These are phyloP conservation scores for Odontamblyopus rebecca DNA, from an alignment of 2,797 vertebrate genomes.

Conservation along the genomic window DNA sequence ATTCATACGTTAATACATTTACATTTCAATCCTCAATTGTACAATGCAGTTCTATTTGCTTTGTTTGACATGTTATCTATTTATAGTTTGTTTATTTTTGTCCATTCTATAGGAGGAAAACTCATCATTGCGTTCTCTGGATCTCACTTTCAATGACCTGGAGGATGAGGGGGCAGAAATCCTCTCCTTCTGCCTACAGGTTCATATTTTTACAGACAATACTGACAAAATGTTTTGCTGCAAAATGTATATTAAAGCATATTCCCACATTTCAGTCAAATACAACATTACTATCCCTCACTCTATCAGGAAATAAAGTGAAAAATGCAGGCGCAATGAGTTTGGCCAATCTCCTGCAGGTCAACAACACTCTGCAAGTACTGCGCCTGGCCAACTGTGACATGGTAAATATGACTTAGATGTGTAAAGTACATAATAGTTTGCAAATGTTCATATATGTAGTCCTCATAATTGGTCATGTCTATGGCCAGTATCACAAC, in stretches of 20 bases:
- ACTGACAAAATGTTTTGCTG: too few species aligned
- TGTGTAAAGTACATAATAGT: background rate
- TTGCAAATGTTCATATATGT: too few species aligned
- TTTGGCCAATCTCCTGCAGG: conserved; percentile 84
- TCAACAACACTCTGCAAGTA: conserved; percentile 82
- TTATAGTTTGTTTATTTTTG: background rate
- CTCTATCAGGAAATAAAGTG: conserved; percentile 91
- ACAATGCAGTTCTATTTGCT: background rate
- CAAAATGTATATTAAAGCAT: background rate
- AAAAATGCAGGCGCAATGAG: conserved; percentile 81
- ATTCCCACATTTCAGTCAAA: conserved; percentile 73
- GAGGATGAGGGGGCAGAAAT: conserved; percentile 77
- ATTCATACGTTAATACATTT: background rate
- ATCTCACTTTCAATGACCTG: conserved; percentile 89
- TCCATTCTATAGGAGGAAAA: conserved; percentile 55
- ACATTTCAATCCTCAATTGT: background rate
- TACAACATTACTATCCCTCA: conserved; percentile 74
- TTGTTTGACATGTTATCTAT: background rate
- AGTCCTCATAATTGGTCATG: too few species aligned
- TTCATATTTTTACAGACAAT: conserved; percentile 41
- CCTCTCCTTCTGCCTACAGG: conserved; percentile 82
- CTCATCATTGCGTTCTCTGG: conserved; percentile 72
- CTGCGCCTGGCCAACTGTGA: conserved; percentile 87
- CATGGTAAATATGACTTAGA: conserved; percentile 72
- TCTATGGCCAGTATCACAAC: too few species aligned